Evolutionary conservation across 2,797 vertebrate species (phyloP), one percentile per base, ranked within the genome.

Genomic region (Eospalax fontanierii): DNA sequence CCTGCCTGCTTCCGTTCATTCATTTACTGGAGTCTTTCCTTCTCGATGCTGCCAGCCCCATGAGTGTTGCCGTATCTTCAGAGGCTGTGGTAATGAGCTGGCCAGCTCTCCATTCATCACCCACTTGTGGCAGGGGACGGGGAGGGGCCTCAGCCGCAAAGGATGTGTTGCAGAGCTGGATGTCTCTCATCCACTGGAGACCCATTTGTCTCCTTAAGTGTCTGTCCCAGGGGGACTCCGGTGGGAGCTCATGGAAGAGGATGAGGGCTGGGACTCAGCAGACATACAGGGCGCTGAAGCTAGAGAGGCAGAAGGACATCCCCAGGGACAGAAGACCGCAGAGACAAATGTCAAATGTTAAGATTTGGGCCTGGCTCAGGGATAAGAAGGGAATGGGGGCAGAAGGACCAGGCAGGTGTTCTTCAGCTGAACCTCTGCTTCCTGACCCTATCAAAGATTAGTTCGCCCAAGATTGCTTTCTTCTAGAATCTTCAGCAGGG

Each of bases 161-260:
- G 73, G 83, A 70, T 82, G 79, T 4, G 7, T 81, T 90, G 93
- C 79, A 54, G 35, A 86, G 9, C 89, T 38, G 75, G 22, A 30
- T 92, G 94, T 81, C 50, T 86, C 95, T 91, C 91, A 86, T 95
- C 87, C 26, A 12, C 94, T 75, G 93, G 82, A 82, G 86, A 73
- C 90, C 85, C 3, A 4, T 95, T 95, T 96, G 76, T 97, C 93
- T 97, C 84, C 97, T 90, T 80, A 80, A 78, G 93, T 89, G 3
- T n/a, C 79, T 81, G 91, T 95, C 85, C 91, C 85, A 71, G 66
- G 87, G 24, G 91, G 70, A 33, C 79, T 12, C 0, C 35, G 28
- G 8, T 2, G 38, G 73, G 95, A 93, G 92, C 63, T 73, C 84
- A 50, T 65, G 65, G 63, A 89, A n/a, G 65, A 87, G 68, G n/a